Base-by-base conservation (phyloP, 1,140 invertebrate species). In the Mercenaria mercenaria region DNA sequence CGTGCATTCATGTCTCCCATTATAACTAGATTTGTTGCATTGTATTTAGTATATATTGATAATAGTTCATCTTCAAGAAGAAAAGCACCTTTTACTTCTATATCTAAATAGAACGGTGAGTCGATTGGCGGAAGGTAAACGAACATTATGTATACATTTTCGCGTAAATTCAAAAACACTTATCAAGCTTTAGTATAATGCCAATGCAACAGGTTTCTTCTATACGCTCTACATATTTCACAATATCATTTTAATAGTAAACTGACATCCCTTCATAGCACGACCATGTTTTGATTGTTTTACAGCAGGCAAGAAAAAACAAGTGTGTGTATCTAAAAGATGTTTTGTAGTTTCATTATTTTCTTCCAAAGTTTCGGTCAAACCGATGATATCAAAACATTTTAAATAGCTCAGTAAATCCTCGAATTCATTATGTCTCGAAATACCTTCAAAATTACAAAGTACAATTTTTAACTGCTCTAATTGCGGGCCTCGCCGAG, bases 161-260 rank as follows among this genome's bases (percentile, higher is more conserved):
- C 67, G 18, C 39, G 8, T 23, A 72, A 72, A 23, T 72, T 72
- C 20, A 41, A 18, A 72, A 72, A 8, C 0, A 37, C 39, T 72
- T 72, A 39, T 72, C 67, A 6, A 72, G 1, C 1, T 39, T 15
- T 41, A 72, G 23, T 72, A 72, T 20, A n/a, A 41, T 72, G 1
- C 67, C 67, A 72, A 72, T 72, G 39, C 67, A 39, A 72, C 67
- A 72, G 6, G 10, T n/a, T 72, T 72, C 67, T 23, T 72, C 11
- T 1, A 72, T 4, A 72, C 67, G 67, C 39, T 3, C 18, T 41
- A 72, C 18, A 23, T 72, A 72, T 72, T 72, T 72, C 6, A 39
- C 23, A 6, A 72, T 23, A 23, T 37, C 37, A 72, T 72, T 37
- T 72, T 23, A 2, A 20, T 15, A 37, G 18, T 72, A 72, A 41